These are phyloP conservation scores for Patella caerulea DNA, from an alignment of 2,888 invertebrate species.

Conservation along the genomic window DNA sequence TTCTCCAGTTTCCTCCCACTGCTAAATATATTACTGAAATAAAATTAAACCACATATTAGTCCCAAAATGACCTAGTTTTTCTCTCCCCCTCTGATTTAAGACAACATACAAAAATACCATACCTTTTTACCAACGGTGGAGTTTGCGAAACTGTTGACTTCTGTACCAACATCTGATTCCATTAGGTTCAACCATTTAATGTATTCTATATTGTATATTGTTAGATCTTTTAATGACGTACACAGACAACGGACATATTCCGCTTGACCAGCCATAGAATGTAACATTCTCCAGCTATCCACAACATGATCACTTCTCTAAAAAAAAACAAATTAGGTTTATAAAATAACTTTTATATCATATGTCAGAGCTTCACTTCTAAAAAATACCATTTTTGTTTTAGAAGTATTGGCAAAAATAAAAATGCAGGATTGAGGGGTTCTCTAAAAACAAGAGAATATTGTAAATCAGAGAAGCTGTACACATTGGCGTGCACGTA, in stretches of 20 bases:
- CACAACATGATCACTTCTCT: constrained; percentile 50
- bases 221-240: constrained; percentile 59
- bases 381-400: no score
- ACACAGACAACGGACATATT: constrained; percentile 61
- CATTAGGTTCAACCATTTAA: constrained; percentile 19
- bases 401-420: no score
- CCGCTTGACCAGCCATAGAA: constrained; percentile 61
- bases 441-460: no score
- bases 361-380: no score
- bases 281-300: constrained; percentile 68
- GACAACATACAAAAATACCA: constrained; percentile 2
- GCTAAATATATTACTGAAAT: no score
- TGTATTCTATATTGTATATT: constrained; percentile 41
- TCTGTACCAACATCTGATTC: not conserved
- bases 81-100: not conserved
- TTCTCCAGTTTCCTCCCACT: no score
- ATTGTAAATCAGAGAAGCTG: no score
- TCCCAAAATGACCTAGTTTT: no score
- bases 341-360: no score
- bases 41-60: no score
- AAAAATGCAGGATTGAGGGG: no score
- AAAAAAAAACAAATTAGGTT: constrained; percentile 7
- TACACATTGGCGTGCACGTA: no score
- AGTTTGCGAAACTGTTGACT: not conserved
- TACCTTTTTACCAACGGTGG: constrained; percentile 11